phyloP scores from a whole-genome alignment of 2,113 vertebrate genomes.

The Probosciger aterrimus region DNA sequence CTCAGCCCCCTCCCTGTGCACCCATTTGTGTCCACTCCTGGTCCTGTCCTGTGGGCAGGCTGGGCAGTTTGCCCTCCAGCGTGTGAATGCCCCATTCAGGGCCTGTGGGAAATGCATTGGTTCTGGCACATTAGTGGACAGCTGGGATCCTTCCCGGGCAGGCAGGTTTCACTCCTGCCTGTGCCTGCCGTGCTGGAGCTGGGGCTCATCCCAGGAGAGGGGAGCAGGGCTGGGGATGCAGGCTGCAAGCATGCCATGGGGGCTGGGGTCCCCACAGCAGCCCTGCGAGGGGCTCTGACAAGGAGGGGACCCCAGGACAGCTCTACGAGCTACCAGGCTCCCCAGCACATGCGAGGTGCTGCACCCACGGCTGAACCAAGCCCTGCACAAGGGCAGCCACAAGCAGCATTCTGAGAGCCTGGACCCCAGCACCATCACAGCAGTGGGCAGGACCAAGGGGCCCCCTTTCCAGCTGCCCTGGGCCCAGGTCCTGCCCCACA shows the following conservation, averaged over 20 bases:
- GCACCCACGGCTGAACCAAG: no score
- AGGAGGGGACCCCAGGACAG: fast-evolving
- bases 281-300: neutral
- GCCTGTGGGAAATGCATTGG: conserved; percentile 63
- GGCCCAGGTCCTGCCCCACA: neutral
- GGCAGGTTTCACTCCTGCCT: conserved; percentile 61
- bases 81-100: conserved; percentile 57
- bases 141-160: conserved; percentile 59
- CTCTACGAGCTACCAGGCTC: neutral
- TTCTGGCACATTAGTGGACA: conserved; percentile 63
- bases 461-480: neutral
- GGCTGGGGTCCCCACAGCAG: neutral
- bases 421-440: fast-evolving
- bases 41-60: fast-evolving
- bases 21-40: neutral
- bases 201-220: neutral
- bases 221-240: neutral
- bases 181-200: fast-evolving
- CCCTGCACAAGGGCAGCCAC: neutral
- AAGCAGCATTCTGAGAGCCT: neutral
- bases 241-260: fast-evolving
- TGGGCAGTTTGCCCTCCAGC: conserved; percentile 22
- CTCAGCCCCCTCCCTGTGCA: neutral
- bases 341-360: neutral
- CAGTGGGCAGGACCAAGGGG: fast-evolving